Evolutionary conservation across 2,797 vertebrate species (phyloP).

Genomic region (Moxostoma hubbsi): DNA sequence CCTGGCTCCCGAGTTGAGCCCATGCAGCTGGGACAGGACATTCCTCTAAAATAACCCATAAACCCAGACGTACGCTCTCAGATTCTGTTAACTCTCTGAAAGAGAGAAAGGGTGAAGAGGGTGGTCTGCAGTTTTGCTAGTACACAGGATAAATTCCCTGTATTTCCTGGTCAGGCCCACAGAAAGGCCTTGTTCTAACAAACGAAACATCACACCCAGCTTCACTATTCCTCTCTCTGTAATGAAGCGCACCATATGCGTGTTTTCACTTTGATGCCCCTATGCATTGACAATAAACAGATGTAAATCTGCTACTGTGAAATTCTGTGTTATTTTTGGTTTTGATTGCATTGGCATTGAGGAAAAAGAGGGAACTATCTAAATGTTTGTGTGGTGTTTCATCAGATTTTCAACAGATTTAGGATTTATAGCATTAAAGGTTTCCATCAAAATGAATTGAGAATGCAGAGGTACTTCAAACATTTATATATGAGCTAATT

Average conservation of each 20-base stretch:
- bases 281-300: slow-evolving; percentile 61
- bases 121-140: slow-evolving; percentile 12
- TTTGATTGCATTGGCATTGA: slow-evolving; percentile 46
- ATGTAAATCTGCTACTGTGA: slow-evolving; percentile 43
- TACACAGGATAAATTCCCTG: slow-evolving; percentile 44
- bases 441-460: slow-evolving; percentile 1
- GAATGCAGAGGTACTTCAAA: neutral
- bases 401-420: slow-evolving; percentile 13
- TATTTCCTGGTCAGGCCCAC: slow-evolving; percentile 47
- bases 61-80: slow-evolving; percentile 44
- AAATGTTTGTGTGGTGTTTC: slow-evolving; percentile 45
- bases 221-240: slow-evolving; percentile 41
- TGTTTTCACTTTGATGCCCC: slow-evolving; percentile 54
- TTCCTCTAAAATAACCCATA: slow-evolving; percentile 48
- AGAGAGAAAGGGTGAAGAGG: neutral
- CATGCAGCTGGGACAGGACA: slow-evolving; percentile 49
- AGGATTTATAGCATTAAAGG: slow-evolving; percentile 38
- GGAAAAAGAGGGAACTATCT: slow-evolving; percentile 45
- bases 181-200: slow-evolving; percentile 52
- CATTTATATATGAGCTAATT: slow-evolving; percentile 34
- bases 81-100: slow-evolving; percentile 32
- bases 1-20: slow-evolving; percentile 52
- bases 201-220: slow-evolving; percentile 57
- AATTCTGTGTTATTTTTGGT: slow-evolving; percentile 43
- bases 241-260: slow-evolving; percentile 54